Evolutionary conservation across 2,113 vertebrate species (phyloP).

Genomic region (Panurus biarmicus): DNA sequence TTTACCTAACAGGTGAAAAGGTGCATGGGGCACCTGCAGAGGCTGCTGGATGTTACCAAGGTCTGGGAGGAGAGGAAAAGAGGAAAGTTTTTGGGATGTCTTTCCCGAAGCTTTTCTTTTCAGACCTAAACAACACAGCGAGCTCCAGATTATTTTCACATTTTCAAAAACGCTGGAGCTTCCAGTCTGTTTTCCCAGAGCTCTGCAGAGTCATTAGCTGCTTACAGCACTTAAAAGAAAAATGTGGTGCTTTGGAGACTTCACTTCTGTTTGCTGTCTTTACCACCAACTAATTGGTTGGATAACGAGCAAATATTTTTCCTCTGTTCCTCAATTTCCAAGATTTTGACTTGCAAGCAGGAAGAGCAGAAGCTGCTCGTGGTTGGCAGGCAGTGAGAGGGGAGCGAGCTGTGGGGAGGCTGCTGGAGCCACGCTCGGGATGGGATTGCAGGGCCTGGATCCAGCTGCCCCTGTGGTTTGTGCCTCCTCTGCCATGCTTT

Average conservation of each 20-base stretch:
- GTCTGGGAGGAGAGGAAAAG: neutral
- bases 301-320: constrained; percentile 38
- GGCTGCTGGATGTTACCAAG: neutral
- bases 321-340: constrained; percentile 41
- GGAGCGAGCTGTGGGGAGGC: neutral
- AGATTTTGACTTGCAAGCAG: neutral
- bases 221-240: constrained; percentile 39
- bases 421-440: accelerated
- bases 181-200: neutral
- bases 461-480: neutral
- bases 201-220: constrained; percentile 13
- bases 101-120: neutral
- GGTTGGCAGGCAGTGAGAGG: neutral
- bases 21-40: accelerated
- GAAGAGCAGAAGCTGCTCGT: neutral
- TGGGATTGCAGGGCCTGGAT: neutral
- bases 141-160: neutral
- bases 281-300: constrained; percentile 41
- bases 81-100: neutral
- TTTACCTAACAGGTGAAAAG: too few relatives aligned
- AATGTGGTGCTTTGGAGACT: constrained; percentile 19
- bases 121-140: neutral
- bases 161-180: neutral
- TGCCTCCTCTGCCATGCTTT: neutral
- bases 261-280: constrained; percentile 39